Evolutionary conservation across 2,888 invertebrate genomes (phyloP).

Genomic region (Empis livida): DNA sequence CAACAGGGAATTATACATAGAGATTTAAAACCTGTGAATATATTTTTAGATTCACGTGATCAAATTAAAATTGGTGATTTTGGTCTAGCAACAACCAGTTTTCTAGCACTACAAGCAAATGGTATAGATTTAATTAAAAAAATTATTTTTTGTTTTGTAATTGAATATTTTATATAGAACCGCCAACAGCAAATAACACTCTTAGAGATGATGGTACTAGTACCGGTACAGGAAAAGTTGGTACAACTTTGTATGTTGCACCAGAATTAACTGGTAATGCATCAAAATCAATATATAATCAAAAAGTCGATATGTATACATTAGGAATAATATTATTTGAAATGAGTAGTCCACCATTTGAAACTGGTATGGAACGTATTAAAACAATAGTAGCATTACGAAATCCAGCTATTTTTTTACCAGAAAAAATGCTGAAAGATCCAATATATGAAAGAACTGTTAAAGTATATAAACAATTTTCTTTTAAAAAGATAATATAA

Average conservation of each 20-base stretch:
- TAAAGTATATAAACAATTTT: constrained; percentile 37
- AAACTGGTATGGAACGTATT: constrained; percentile 82
- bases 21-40: constrained; percentile 80
- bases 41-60: constrained; percentile 88
- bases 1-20: constrained; percentile 81
- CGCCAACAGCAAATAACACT: constrained; percentile 13
- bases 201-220: constrained; percentile 25
- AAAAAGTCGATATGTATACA: constrained; percentile 80
- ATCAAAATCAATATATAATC: constrained; percentile 65
- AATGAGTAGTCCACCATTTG: constrained; percentile 80
- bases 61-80: constrained; percentile 97
- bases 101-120: constrained; percentile 35
- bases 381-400: constrained; percentile 62
- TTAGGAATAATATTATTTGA: constrained; percentile 88
- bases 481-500: background rate
- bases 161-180: constrained; percentile 1
- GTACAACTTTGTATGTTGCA: constrained; percentile 89
- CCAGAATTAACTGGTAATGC: constrained; percentile 70
- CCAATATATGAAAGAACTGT: constrained; percentile 27
- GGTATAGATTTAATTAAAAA: constrained; percentile 10
- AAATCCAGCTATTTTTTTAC: constrained; percentile 53
- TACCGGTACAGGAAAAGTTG: constrained; percentile 65
- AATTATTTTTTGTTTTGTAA: background rate
- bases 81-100: constrained; percentile 80
- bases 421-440: constrained; percentile 45